Percentiles rank a stretch among this genome's conserved stretches.
Evolutionary conservation across 2,113 vertebrate species (phyloP).

Genomic region (Apteryx owenii): DNA sequence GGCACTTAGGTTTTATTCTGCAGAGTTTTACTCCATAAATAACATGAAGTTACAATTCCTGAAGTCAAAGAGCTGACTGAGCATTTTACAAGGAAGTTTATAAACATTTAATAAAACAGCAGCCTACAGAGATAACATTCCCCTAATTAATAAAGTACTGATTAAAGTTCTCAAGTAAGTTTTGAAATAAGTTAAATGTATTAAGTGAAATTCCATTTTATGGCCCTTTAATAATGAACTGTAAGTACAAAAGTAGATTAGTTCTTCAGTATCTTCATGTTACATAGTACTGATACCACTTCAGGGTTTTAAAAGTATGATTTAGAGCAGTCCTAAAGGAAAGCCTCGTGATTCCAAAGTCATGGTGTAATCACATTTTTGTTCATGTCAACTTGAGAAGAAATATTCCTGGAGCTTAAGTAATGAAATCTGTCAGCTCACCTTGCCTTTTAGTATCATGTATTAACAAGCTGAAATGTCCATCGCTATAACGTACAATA

Average conservation of each 20-base stretch:
- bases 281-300: fast-evolving
- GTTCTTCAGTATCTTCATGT: fast-evolving
- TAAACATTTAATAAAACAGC: not conserved
- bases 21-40: not conserved
- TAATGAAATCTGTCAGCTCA: not conserved
- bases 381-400: not conserved
- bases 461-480: not conserved
- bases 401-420: not conserved
- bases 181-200: not conserved
- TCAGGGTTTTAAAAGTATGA: not conserved
- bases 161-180: not conserved
- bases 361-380: not conserved
- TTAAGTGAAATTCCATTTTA: not conserved
- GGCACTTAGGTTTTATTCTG: not conserved
- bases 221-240: not conserved
- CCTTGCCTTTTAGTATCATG: not conserved
- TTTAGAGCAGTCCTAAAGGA: not conserved
- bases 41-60: not conserved
- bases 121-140: not conserved
- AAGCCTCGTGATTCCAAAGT: not conserved
- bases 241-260: not conserved
- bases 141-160: not conserved
- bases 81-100: not conserved
- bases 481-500: not conserved
- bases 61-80: not conserved